Conservation (phyloP, 2,113 vertebrate genomes). For the Trichechus manatus region DNA sequence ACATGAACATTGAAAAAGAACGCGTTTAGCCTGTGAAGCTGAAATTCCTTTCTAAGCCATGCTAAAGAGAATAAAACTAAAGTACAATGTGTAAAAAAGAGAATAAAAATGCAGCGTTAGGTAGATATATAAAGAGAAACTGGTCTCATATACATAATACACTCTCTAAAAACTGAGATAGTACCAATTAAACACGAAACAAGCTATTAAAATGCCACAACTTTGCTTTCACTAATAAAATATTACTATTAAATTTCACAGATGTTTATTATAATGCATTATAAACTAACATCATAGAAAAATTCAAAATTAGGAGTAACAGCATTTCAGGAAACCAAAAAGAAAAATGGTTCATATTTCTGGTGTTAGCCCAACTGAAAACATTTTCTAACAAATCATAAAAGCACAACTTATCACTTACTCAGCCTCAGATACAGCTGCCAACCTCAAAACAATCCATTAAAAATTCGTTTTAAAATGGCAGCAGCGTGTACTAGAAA, state of each 20-base stretch:
- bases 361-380: background rate
- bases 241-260: background rate
- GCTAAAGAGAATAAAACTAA: background rate
- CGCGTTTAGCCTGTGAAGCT: conserved; percentile 24
- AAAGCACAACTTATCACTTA: background rate
- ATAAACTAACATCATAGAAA: background rate
- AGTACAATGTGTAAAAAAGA: background rate
- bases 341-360: background rate
- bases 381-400: background rate
- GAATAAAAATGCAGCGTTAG: background rate
- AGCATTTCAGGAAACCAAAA: background rate
- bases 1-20: conserved; percentile 32
- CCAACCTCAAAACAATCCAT: background rate
- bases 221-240: background rate
- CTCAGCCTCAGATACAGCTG: background rate
- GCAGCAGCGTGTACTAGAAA: background rate
- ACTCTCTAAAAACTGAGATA: background rate
- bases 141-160: background rate
- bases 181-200: background rate
- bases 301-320: background rate
- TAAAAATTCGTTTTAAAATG: background rate
- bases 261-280: background rate
- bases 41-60: conserved; percentile 28
- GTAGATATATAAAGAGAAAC: background rate
- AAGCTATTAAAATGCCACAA: background rate